Conservation (phyloP, 2,797 vertebrate genomes). For the Leucoraja ocellata region DNA sequence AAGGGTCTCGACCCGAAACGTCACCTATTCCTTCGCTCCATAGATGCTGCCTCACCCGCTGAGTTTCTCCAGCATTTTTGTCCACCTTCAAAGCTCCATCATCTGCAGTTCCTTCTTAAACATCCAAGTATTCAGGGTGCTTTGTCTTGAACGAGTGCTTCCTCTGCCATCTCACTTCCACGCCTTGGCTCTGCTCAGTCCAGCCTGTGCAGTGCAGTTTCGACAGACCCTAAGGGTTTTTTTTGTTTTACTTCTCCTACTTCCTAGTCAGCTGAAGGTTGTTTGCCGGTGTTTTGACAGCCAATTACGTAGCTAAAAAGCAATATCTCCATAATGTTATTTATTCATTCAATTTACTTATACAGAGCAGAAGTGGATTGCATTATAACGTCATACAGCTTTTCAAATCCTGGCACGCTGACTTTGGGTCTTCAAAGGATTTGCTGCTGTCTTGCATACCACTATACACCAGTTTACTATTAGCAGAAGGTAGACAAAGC, state of each 20-base stretch:
- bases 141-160: neutral
- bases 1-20: too few species aligned
- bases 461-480: neutral
- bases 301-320: neutral
- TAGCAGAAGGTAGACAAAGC: too few species aligned
- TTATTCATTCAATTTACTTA: conserved; percentile 22
- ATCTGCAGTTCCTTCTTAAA: too few species aligned
- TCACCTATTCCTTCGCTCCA: too few species aligned
- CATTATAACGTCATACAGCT: neutral
- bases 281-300: conserved; percentile 12
- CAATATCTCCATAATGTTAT: neutral
- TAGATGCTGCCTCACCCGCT: too few species aligned
- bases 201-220: neutral
- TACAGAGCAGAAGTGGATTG: neutral
- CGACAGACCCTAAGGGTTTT: neutral
- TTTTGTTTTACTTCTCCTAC: too few species aligned
- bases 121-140: neutral
- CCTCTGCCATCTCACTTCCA: neutral
- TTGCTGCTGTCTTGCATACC: neutral
- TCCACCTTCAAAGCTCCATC: too few species aligned
- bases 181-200: neutral
- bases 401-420: neutral
- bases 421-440: neutral
- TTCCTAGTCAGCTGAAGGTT: conserved; percentile 18
- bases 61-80: too few species aligned